Base-by-base conservation (phyloP, 2,888 invertebrate genomes). In the Ochropleura plecta region DNA sequence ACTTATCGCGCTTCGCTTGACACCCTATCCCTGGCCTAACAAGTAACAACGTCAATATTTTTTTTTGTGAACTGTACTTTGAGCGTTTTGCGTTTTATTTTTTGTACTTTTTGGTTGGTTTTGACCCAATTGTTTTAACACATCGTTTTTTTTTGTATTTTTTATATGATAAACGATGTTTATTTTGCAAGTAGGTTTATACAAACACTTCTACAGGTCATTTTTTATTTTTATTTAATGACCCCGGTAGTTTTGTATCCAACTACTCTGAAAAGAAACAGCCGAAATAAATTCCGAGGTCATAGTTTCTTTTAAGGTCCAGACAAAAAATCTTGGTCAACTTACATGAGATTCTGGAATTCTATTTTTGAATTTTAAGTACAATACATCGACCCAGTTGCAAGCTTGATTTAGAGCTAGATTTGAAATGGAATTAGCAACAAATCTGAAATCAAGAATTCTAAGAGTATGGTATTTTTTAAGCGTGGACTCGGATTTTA, bases 1-100 rank as follows among this genome's bases (percentile, higher is more conserved):
- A 92, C 94, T 95, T 95, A 95, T 94, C 91, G 89, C 95, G 95
- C 95, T 92, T 91, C 91, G 93, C 86, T 95, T 93, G 88, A 85
- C 94, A 93, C 95, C 95, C 95, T 89, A 82, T 48, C 59, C 30
- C 65, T 10, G 60, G 60, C 20, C 75, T 83, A 84, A 80, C 84
- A 70, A 81, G 81, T 80, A 84, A 84, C 76, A 73, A 81, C 84
- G 79, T 74, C 79, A 73, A 78, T 87, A 82, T 80, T 83, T 88
- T 83, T 66, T 87, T 83, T 76, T 77, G 81, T 51, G 42, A 55
- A 81, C 88, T 78, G 85, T 84, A 85, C 79, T 82, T 75, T 49
- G 64, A 44, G 18, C 59, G 57, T 49, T 51, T n/a, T 78, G 30
- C 9, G 60, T 70, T 75, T 74, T 59, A n/a, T 59, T 82, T 63